phyloP scores from a whole-genome alignment of 92 coral and sea anemone genomes.

The Meandrina meandrites region DNA sequence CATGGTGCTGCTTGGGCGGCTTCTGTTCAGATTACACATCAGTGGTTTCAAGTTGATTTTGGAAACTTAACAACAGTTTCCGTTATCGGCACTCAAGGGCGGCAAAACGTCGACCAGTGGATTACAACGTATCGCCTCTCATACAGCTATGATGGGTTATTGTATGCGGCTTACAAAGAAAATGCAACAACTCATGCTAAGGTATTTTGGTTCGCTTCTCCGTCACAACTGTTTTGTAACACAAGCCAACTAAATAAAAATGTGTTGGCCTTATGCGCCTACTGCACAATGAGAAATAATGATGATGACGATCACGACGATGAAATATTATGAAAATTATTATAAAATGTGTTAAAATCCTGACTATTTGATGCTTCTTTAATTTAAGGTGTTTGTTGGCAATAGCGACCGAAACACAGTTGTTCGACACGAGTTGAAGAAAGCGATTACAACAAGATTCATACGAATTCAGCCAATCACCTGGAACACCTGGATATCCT shows the following conservation, averaged over 20 bases:
- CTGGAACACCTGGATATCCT: neutral
- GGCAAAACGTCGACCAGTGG: neutral
- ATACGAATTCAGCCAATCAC: neutral
- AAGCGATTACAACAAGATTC: neutral
- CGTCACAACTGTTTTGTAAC: too few relatives aligned
- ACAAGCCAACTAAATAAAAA: too few relatives aligned
- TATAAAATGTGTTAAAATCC: neutral
- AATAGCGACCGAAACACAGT: neutral
- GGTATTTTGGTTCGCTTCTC: too few relatives aligned
- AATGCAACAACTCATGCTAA: neutral
- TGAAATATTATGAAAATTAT: too few relatives aligned
- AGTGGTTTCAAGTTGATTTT: neutral
- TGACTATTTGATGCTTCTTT: neutral
- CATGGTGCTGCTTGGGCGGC: neutral
- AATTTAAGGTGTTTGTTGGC: neutral
- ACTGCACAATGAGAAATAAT: too few relatives aligned
- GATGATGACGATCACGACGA: too few relatives aligned
- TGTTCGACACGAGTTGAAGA: neutral
- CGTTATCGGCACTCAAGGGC: neutral
- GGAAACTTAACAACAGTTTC: neutral
- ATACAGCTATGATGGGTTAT: neutral
- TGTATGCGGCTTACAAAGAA: neutral
- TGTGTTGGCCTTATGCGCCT: too few relatives aligned
- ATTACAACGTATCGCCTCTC: neutral
- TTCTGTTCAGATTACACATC: neutral